Evolutionary conservation across 2,797 vertebrate genomes (phyloP), one percentile per base, ranked within the genome.

Genomic region (Enteromius afrohamiltoni): DNA sequence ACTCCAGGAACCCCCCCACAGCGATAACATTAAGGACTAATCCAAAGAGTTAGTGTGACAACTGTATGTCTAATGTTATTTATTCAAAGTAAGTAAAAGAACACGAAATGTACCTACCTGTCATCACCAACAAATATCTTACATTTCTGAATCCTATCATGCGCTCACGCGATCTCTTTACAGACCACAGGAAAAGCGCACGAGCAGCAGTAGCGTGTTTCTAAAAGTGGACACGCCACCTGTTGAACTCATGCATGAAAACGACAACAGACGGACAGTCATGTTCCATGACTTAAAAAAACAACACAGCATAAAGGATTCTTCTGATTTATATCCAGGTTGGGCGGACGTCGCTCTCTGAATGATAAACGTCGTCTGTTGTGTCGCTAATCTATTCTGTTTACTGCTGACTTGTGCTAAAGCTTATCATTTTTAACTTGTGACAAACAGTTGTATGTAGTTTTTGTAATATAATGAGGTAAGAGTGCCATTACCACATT

Each of bases 211-310:
- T 55, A 31, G 29, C 19, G 31, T 58, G 76, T 70, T 80, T 84
- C 85, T 86, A 84, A 84, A 86, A 49, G 64, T 65, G 47, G 85
- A 86, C 64, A 60, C 67, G 68, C 60, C 85, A 86, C 79, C 85
- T 86, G 85, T 86, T 82, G 19, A 76, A 42, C 75, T 73, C 68
- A 2, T 37, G 74, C 19, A 47, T 29, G 21, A 6, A 51, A 60
- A 75, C 60, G 34, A 23, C 69, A 82, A 75, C 31, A 53, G 47
- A n/a, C 4, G 16, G 14, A 47, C 53, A 62, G 7, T 13, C 45
- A 14, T 67, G 45, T 65, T n/a, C 80, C 19, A 51, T 23, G 29
- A 49, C 80, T 37, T 37, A 9, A 64, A 62, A 29, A 1, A 65
- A 49, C 0, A 34, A 29, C 16, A 21, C 29, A 9, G n/a, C 19